These are phyloP conservation scores for Cryptus armator DNA, from an alignment of 2,888 invertebrate species.

Conservation along the genomic window DNA sequence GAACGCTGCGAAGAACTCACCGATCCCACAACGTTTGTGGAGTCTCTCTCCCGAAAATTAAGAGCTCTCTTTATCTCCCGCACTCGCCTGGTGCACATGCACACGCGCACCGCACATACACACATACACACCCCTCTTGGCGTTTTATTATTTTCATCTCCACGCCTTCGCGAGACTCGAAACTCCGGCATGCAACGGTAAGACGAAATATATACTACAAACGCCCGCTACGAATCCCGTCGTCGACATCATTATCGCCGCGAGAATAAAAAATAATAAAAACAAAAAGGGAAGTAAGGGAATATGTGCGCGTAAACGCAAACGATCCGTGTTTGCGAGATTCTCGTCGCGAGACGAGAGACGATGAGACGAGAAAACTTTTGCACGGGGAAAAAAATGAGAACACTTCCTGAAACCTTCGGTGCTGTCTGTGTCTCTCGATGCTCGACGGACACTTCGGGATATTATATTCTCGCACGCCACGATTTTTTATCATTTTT, in stretches of 20 bases:
- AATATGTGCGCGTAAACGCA: conserved; percentile 38
- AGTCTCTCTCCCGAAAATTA: conserved; percentile 65
- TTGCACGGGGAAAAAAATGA: conserved; percentile 40
- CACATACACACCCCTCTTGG: conserved; percentile 46
- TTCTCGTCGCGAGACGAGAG: conserved; percentile 22
- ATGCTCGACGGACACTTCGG: not conserved
- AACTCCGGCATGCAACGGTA: conserved; percentile 40
- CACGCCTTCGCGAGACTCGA: not conserved
- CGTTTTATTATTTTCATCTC: conserved; percentile 45
- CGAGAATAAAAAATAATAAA: conserved; percentile 12
- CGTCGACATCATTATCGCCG: conserved; percentile 63
- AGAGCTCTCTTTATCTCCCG: conserved; percentile 71
- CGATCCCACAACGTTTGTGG: not conserved
- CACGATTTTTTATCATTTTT: not conserved
- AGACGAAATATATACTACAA: conserved; percentile 31
- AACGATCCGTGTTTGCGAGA: conserved; percentile 63
- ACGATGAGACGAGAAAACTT: conserved; percentile 35
- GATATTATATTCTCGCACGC: conserved; percentile 26
- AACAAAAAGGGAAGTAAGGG: conserved; percentile 35
- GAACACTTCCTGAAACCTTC: conserved; percentile 46
- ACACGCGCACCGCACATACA: too few species aligned
- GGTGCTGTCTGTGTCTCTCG: not conserved
- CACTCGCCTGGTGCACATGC: conserved; percentile 38
- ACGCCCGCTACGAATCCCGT: conserved; percentile 44
- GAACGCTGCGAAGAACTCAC: conserved; percentile 52